Conservation (phyloP, 2,888 invertebrate genomes). For the Netelia fuscicornis region DNA sequence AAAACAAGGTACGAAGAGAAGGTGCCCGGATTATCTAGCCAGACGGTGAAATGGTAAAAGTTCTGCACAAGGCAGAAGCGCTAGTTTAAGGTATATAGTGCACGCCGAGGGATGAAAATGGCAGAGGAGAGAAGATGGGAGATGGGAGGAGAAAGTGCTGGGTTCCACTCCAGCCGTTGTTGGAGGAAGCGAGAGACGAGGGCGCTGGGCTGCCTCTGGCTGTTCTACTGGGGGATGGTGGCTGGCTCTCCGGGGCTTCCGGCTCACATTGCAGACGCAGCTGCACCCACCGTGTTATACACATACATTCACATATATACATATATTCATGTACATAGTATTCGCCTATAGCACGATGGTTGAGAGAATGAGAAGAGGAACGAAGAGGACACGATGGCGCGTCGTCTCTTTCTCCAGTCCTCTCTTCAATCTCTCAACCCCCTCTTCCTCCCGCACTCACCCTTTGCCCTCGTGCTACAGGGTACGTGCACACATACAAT, state of each 20-base stretch:
- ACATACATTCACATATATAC: background rate
- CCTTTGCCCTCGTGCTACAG: background rate
- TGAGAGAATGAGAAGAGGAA: conserved; percentile 50
- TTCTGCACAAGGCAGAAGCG: conserved; percentile 71
- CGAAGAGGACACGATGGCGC: conserved; percentile 13
- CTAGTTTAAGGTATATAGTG: conserved; percentile 52
- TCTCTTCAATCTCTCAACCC: conserved; percentile 64
- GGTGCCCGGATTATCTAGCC: conserved; percentile 77
- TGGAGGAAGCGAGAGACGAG: conserved; percentile 45
- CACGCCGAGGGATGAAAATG: conserved; percentile 65
- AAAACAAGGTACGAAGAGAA: conserved; percentile 32
- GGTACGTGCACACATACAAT: too few species aligned
- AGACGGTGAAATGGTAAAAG: conserved; percentile 81
- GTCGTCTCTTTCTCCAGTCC: conserved; percentile 24
- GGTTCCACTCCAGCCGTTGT: conserved; percentile 37
- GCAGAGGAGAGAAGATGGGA: conserved; percentile 57
- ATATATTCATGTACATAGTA: conserved; percentile 3
- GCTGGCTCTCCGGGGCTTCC: conserved; percentile 58
- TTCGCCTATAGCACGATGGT: conserved; percentile 4
- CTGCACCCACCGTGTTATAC: conserved; percentile 53
- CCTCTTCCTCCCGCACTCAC: conserved; percentile 35
- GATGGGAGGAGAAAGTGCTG: conserved; percentile 68
- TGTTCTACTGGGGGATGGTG: conserved; percentile 65
- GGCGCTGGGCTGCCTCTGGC: conserved; percentile 23
- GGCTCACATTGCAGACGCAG: conserved; percentile 66